phyloP scores from a whole-genome alignment of 2,888 invertebrate species.

The Rhopalosiphum nymphaeae region DNA sequence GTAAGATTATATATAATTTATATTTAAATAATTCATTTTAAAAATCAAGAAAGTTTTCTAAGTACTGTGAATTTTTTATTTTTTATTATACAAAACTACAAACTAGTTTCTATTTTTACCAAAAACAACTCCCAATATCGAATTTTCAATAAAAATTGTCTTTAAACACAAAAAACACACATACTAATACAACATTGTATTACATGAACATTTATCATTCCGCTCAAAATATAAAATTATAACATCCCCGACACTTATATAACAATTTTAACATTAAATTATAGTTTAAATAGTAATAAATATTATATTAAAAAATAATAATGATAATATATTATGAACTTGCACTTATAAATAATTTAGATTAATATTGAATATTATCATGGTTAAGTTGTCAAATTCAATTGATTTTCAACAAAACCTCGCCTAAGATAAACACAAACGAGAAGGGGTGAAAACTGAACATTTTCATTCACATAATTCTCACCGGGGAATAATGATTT shows the following conservation, averaged over 20 bases:
- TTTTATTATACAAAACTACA: not conserved
- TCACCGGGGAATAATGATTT: conserved; percentile 49
- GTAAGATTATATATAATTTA: not conserved
- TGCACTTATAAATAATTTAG: not conserved
- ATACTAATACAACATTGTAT: not conserved
- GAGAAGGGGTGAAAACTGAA: not conserved
- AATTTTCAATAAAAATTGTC: not conserved
- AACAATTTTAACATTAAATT: not conserved
- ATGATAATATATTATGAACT: not conserved
- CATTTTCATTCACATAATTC: conserved; percentile 20
- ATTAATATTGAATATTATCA: not conserved
- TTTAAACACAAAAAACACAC: not conserved
- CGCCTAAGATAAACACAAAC: not conserved
- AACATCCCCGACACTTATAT: not conserved
- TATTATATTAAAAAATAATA: not conserved
- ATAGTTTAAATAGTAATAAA: not conserved
- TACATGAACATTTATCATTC: not conserved
- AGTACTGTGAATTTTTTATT: not conserved
- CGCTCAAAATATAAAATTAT: not conserved
- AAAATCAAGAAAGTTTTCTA: not conserved
- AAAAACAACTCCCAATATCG: not conserved
- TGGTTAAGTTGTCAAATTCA: not conserved
- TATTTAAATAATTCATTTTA: not conserved
- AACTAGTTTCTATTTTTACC: not conserved
- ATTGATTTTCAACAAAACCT: conserved; percentile 23